Evolutionary conservation across 1,140 invertebrate species (phyloP).

Genomic region (fruit fly (Drosophila melanogaster)): Release_6_plus_ISO1_MT NT_033779.5:19821501-19822000

Average conservation of each 20-base stretch:
- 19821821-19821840: neutral
- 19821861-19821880: neutral
- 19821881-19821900: too few relatives aligned
- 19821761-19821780: constrained; percentile 9
- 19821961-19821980: neutral
- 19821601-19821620: neutral
- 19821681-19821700: constrained; percentile 37
- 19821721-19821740: constrained; percentile 31
- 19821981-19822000: too few relatives aligned
- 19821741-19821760: constrained; percentile 32
- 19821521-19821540: too few relatives aligned
- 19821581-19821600: neutral
- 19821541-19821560: neutral
- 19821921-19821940: too few relatives aligned
- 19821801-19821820: neutral
- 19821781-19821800: constrained; percentile 18
- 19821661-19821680: constrained; percentile 51
- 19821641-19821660: constrained; percentile 74
- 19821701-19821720: constrained; percentile 47
- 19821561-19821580: neutral
- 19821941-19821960: neutral
- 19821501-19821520: neutral
- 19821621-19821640: constrained; percentile 29
- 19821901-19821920: too few relatives aligned
- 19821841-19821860: neutral